Percentiles rank a stretch among this genome's conserved stretches.
Evolutionary conservation across 2,113 vertebrate genomes (phyloP).

Genomic region (Procavia capensis): DNA sequence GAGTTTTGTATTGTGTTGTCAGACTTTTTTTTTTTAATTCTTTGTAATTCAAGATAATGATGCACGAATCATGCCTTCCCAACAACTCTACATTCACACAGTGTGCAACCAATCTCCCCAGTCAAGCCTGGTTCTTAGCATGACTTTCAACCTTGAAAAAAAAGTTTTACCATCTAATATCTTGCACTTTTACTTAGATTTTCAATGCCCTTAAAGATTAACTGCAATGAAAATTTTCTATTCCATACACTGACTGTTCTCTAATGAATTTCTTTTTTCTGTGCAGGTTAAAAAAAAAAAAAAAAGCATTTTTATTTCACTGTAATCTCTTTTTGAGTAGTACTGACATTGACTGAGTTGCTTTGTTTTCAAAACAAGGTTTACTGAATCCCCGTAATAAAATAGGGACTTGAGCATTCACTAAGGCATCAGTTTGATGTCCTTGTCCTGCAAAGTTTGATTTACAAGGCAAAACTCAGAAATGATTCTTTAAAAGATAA

Average conservation of each 20-base stretch:
- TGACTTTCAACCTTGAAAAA: not conserved
- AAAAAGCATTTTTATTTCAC: not conserved
- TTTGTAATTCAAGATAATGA: not conserved
- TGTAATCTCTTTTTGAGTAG: not conserved
- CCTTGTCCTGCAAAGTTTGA: not conserved
- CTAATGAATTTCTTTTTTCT: slow-evolving; percentile 9
- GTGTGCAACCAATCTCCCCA: not conserved
- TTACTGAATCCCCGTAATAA: not conserved
- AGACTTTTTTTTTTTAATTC: not conserved
- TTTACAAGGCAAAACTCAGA: slow-evolving; percentile 59
- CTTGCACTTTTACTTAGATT: not conserved
- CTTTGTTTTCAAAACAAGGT: not conserved
- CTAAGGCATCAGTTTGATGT: not conserved
- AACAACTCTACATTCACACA: not conserved
- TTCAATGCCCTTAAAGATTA: not conserved
- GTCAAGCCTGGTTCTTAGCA: not conserved
- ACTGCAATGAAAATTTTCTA: not conserved
- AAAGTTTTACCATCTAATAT: not conserved
- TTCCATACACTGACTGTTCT: not conserved
- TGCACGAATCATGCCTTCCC: not conserved
- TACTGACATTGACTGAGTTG: not conserved
- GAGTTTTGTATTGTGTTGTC: not conserved
- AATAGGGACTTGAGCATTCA: not conserved
- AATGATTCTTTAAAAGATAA: not conserved
- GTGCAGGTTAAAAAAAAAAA: not conserved